These are phyloP conservation scores for Andrena haemorrhoa DNA, from an alignment of 2,888 invertebrate species.

Conservation along the genomic window DNA sequence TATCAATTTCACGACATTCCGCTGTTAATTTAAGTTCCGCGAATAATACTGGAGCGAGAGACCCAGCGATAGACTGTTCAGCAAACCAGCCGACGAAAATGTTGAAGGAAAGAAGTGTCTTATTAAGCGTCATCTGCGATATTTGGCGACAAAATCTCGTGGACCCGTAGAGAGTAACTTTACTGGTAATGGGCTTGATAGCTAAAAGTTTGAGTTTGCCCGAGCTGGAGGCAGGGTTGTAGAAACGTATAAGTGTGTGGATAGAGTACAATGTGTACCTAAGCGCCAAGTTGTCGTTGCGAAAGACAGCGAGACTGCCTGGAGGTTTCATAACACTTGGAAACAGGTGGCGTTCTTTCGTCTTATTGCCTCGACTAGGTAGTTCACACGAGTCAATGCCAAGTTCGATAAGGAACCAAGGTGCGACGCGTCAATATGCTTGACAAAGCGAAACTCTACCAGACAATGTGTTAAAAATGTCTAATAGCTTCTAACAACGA, in stretches of 20 bases:
- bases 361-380: conserved; percentile 76
- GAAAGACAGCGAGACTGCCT: conserved; percentile 49
- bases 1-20: neutral
- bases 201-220: conserved; percentile 60
- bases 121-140: conserved; percentile 46
- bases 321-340: conserved; percentile 81
- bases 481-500: neutral
- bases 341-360: conserved; percentile 79
- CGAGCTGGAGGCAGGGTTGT: conserved; percentile 24
- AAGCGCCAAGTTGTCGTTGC: conserved; percentile 54
- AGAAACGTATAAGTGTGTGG: conserved; percentile 28
- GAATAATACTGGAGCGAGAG: neutral
- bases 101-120: neutral
- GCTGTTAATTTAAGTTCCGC: neutral
- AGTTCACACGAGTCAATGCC: conserved; percentile 71
- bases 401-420: conserved; percentile 22
- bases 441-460: neutral
- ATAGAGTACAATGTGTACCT: conserved; percentile 37
- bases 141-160: conserved; percentile 33
- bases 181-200: conserved; percentile 60
- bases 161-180: conserved; percentile 16
- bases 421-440: conserved; percentile 22
- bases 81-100: conserved; percentile 8
- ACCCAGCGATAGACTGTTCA: conserved; percentile 36
- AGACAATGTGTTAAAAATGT: neutral